phyloP scores from a whole-genome alignment of 2,797 vertebrate species.

The Tenualosa ilisha region DNA sequence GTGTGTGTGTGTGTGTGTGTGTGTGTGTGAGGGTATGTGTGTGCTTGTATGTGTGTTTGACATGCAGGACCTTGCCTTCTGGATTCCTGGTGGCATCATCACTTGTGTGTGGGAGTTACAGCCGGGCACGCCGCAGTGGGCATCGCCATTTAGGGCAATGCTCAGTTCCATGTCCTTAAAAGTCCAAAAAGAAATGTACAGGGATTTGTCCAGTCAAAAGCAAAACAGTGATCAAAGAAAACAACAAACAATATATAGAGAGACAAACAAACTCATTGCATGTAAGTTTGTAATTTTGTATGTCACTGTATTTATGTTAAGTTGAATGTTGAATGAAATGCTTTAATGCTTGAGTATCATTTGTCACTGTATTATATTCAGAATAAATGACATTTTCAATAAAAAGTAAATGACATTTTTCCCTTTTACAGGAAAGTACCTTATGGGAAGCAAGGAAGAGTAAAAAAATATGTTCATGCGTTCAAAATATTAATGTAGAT shows the following conservation, averaged over 20 bases:
- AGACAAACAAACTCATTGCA: neutral
- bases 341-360: neutral
- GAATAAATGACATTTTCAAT: neutral
- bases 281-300: neutral
- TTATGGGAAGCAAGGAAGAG: no score
- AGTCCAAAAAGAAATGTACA: neutral
- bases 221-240: neutral
- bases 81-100: conserved; percentile 20
- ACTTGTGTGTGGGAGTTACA: neutral
- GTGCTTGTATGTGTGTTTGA: neutral
- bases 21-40: neutral
- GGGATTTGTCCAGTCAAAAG: neutral
- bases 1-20: neutral
- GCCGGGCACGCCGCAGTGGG: neutral
- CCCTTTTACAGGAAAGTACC: neutral
- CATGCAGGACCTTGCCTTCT: conserved; percentile 2
- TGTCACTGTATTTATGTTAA: neutral
- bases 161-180: conserved; percentile 18
- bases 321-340: neutral
- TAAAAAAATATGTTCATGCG: no score
- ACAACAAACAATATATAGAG: neutral
- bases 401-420: neutral
- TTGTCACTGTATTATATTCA: neutral
- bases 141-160: conserved; percentile 19
- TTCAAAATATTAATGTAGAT: no score